Percentiles rank a stretch among this genome's conserved stretches.
Conservation (phyloP, 2,113 vertebrate genomes). For the Platysteira castanea region DNA sequence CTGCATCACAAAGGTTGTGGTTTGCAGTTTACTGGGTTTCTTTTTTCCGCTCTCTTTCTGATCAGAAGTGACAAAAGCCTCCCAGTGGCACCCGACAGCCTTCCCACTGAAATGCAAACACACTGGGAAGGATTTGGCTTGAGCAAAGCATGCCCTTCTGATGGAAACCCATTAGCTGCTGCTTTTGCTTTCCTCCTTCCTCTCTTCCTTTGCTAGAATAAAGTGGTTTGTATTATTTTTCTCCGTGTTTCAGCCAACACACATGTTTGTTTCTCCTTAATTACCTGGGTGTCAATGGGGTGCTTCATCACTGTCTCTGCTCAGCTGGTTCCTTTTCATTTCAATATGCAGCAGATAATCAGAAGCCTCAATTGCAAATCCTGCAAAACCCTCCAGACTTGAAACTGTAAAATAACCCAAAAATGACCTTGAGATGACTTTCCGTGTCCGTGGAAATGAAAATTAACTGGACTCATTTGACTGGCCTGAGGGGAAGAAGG, state of each 20-base stretch:
- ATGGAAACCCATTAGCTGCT: not conserved
- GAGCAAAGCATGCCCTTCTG: not conserved
- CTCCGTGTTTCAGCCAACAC: slow-evolving; percentile 15
- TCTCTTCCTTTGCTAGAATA: not conserved
- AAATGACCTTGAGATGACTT: slow-evolving; percentile 61
- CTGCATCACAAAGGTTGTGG: not conserved
- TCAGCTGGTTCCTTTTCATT: slow-evolving; percentile 17
- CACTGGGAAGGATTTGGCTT: not conserved
- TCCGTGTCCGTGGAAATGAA: not conserved
- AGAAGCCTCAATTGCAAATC: slow-evolving; percentile 15
- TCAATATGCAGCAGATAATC: slow-evolving; percentile 30
- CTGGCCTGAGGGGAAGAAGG: slow-evolving; percentile 44
- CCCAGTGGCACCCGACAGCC: not conserved
- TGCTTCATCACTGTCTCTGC: slow-evolving; percentile 62
- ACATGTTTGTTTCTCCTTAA: slow-evolving; percentile 62
- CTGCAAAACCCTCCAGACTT: not conserved
- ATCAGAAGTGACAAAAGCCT: not conserved
- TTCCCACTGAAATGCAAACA: not conserved
- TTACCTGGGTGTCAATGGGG: slow-evolving; percentile 62
- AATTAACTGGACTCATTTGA: slow-evolving; percentile 53
- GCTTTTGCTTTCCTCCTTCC: not conserved
- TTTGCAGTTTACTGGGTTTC: not conserved
- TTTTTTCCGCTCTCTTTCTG: not conserved
- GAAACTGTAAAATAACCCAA: slow-evolving; percentile 12
- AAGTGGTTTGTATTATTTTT: slow-evolving; percentile 29